Base-by-base conservation (phyloP, 2,113 vertebrate species). In the Ovis canadensis region DNA sequence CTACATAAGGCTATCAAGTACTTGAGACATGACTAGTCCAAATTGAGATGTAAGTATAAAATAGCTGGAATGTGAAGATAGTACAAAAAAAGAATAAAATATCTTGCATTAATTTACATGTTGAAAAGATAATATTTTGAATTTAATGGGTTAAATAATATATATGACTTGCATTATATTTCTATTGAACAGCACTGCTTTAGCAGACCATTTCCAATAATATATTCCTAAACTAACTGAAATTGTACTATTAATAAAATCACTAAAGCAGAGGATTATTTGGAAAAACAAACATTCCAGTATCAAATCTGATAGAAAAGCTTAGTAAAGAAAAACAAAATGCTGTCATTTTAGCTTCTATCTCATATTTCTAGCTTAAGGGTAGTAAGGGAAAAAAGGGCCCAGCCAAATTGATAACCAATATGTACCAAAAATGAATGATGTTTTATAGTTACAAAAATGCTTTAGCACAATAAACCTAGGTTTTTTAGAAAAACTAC, bases 301-400 rank as follows among this genome's bases (percentile, higher is more conserved):
- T 54, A n/a, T 77, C 31, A 88, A 92, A 96, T 45, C 77, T 85
- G 48, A 88, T 13, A 91, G 27, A 80, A 50, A 95, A 77, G 23
- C 16, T 77, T 86, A 81, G 29, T 36, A 82, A 87, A 95, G 27
- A 85, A 81, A 88, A 48, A 82, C 6, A 78, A 81, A 74, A 96
- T 52, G 16, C 21, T 84, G 29, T 6, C 92, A 31, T 17, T 90
- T 52, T 95, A 86, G 17, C 59, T 13, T 86, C 11, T 86, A 71
- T 50, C 90, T 91, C 0, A 85, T 23, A 96, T 86, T 96, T 98
- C 54, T 91, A 97, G 89, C 50, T 93, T 94, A 80, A 93, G 43
- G 48, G 55, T 52, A 77, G 23, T 50, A 12, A 31, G 2, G 11
- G 13, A 92, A 25, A 91, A 17, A 83, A 87, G 13, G 45, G 7